A percentile compares a stretch with the other conserved stretches of the same genome.
phyloP scores from a whole-genome alignment of 2,113 vertebrate genomes.

The Acanthochromis polyacanthus region DNA sequence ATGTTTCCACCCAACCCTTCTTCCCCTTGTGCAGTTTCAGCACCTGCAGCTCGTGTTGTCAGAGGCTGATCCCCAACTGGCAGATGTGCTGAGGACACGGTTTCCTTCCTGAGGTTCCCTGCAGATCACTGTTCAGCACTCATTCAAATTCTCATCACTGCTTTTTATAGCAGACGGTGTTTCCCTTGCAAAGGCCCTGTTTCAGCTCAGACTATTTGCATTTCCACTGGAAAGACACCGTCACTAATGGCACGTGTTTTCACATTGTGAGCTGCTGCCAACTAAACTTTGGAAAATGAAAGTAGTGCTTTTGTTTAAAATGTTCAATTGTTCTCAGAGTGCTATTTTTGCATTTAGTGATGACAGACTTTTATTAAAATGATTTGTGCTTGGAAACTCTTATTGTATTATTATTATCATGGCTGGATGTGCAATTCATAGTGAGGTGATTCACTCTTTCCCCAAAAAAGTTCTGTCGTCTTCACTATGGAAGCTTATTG shows the following conservation, averaged over 20 bases:
- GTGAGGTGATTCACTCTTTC: neutral
- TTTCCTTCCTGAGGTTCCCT: slow-evolving; percentile 81
- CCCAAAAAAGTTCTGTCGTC: neutral
- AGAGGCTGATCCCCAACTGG: slow-evolving; percentile 87
- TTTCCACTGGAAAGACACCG: slow-evolving; percentile 61
- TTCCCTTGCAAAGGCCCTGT: slow-evolving; percentile 47
- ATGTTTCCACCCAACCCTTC: slow-evolving; percentile 51
- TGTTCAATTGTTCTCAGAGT: slow-evolving; percentile 29
- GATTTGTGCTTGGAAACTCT: neutral
- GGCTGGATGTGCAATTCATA: neutral
- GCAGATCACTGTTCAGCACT: slow-evolving; percentile 41
- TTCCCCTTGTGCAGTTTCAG: slow-evolving; percentile 85
- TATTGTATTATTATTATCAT: neutral
- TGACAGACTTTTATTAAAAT: slow-evolving; percentile 26
- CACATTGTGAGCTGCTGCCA: neutral
- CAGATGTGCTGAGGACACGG: slow-evolving; percentile 84
- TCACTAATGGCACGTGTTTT: neutral
- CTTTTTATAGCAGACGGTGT: slow-evolving; percentile 58
- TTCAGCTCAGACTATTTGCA: slow-evolving; percentile 42
- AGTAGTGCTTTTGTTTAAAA: slow-evolving; percentile 9
- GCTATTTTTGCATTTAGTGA: slow-evolving; percentile 55
- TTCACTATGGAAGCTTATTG: too few species aligned
- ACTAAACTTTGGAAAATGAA: neutral
- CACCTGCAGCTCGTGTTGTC: slow-evolving; percentile 87
- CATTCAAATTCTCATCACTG: slow-evolving; percentile 35